Evolutionary conservation across 2,888 invertebrate genomes (phyloP).

Genomic region (Meteorus cinctellus): DNA sequence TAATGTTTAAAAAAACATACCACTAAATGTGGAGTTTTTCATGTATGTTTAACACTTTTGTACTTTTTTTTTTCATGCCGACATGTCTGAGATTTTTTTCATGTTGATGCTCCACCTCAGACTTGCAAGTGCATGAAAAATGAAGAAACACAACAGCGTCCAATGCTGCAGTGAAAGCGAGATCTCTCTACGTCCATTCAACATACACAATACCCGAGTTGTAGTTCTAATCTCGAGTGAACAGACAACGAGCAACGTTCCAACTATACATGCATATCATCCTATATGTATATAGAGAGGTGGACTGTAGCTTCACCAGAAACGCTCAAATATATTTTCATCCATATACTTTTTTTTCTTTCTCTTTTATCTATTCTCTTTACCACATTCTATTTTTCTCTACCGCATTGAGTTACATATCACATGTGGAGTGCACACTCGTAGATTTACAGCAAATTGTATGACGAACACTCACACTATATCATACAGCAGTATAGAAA

Average conservation of each 20-base stretch:
- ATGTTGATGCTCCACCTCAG: not conserved
- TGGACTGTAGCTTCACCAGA: not conserved
- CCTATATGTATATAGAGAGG: not conserved
- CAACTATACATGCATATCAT: not conserved
- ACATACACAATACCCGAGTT: not conserved
- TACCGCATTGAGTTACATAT: constrained; percentile 5
- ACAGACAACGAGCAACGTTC: not conserved
- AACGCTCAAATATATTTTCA: constrained; percentile 14
- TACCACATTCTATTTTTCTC: constrained; percentile 9
- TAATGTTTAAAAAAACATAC: too few relatives aligned
- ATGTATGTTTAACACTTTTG: not conserved
- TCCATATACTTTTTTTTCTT: not conserved
- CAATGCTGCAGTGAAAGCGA: constrained; percentile 14
- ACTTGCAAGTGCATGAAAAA: not conserved
- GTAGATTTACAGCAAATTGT: constrained; percentile 2
- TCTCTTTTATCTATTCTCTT: not conserved
- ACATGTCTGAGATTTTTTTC: not conserved
- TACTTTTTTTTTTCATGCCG: not conserved
- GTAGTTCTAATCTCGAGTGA: constrained; percentile 19
- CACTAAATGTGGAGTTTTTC: too few relatives aligned
- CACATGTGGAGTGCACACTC: not conserved
- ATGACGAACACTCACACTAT: not conserved
- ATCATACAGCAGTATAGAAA: not conserved
- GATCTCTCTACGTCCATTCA: constrained; percentile 4
- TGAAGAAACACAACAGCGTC: not conserved